Percentiles rank a stretch among this genome's conserved stretches.
Conservation (phyloP, 2,113 vertebrate species). For the Anoura caudifer region DNA sequence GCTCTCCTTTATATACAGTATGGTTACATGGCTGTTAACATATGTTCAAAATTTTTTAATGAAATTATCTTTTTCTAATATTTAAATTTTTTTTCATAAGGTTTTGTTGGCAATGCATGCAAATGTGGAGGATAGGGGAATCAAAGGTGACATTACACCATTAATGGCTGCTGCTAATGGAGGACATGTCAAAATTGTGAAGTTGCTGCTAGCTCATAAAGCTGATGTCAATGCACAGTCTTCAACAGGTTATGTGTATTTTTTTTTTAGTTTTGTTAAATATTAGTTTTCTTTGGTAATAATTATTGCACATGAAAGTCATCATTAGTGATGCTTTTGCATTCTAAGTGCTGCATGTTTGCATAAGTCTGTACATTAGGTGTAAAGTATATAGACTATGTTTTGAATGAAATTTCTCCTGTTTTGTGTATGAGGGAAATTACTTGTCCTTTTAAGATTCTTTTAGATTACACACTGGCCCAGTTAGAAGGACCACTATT, state of each 20-base stretch:
- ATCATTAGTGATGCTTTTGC: background rate
- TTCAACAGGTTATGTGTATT: conserved; percentile 88
- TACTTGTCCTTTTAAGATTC: background rate
- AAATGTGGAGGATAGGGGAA: conserved; percentile 97
- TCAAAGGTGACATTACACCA: conserved; percentile 98
- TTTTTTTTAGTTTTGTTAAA: background rate
- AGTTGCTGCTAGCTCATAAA: conserved; percentile 97
- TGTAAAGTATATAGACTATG: background rate
- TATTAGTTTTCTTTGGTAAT: background rate
- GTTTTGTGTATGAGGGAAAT: background rate
- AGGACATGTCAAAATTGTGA: conserved; percentile 98
- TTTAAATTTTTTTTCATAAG: conserved; percentile 74
- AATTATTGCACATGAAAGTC: background rate
- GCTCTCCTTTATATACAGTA: background rate
- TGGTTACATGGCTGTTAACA: background rate
- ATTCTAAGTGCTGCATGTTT: background rate
- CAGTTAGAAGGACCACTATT: background rate
- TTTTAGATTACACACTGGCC: background rate
- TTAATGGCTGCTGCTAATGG: conserved; percentile 99
- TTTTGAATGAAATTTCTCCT: background rate
- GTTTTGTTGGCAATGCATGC: conserved; percentile 99
- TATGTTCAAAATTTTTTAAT: background rate
- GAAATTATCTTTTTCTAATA: background rate
- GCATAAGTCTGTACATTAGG: background rate
- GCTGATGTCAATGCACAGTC: conserved; percentile 99